Conservation (phyloP, 2,113 vertebrate genomes). For the Tetraodon nigroviridis region DNA sequence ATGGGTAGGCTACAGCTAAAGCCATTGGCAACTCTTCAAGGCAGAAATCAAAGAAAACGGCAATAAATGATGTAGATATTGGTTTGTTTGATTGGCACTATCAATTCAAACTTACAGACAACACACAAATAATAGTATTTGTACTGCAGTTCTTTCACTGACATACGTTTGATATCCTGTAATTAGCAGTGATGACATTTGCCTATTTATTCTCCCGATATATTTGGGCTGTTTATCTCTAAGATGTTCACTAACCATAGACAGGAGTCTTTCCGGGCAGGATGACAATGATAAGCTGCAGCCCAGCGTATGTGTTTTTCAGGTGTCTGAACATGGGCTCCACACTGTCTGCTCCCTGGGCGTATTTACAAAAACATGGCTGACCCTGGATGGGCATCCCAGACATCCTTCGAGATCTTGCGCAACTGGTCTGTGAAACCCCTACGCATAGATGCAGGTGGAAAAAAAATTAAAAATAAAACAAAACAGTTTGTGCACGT, state of each 20-base stretch:
- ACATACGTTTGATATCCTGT: background rate
- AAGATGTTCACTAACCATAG: slow-evolving; percentile 77
- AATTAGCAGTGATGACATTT: background rate
- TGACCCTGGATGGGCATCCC: slow-evolving; percentile 98
- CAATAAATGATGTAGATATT: too few species aligned
- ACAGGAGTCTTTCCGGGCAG: slow-evolving; percentile 91
- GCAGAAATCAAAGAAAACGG: background rate
- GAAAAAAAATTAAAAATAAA: background rate
- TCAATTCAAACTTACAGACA: background rate
- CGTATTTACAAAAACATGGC: slow-evolving; percentile 98
- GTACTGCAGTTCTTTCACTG: background rate
- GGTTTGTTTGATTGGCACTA: too few species aligned
- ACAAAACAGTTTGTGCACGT: too few species aligned
- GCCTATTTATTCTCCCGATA: background rate
- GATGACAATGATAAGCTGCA: slow-evolving; percentile 98
- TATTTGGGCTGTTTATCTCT: background rate
- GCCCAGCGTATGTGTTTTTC: slow-evolving; percentile 97
- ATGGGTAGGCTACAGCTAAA: background rate
- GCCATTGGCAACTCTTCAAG: background rate
- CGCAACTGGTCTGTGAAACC: slow-evolving; percentile 95
- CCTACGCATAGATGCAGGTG: slow-evolving; percentile 60
- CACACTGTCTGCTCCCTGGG: slow-evolving; percentile 95
- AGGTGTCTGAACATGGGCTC: slow-evolving; percentile 99
- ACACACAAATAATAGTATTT: background rate
- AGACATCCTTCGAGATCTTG: slow-evolving; percentile 95